Base-by-base conservation (phyloP, 2,888 invertebrate genomes). In the Megalurothrips usitatus region DNA sequence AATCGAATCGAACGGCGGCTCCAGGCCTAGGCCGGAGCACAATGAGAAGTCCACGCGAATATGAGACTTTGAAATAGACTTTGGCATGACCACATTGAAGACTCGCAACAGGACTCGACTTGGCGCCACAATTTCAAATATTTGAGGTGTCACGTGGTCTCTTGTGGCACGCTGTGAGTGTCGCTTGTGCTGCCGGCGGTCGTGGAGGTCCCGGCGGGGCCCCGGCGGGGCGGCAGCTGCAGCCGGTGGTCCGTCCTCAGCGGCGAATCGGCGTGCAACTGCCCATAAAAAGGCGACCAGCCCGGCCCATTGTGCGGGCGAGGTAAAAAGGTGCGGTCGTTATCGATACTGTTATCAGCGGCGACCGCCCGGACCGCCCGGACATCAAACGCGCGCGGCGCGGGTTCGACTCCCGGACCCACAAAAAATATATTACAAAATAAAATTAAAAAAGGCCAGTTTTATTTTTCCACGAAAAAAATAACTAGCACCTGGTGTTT, bases 241-340 rank as follows among this genome's bases (percentile, higher is more conserved):
- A n/a, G 10, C 23, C 23, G 68, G 68, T 26, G 68, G 68, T 23
- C 26, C 26, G 23, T 10, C 23, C n/a, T 11, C n/a, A 6, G n/a
- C 11, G 3, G 10, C 10, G 26, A 23, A n/a, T n/a, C 11, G 12
- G 68, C 23, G 68, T 75, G 68, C 68, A 75, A 75, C 68, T 75
- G 68, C 23, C 68, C 68, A 75, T 75, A 75, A 75, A 75, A 75
- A 75, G 68, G 68, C 68, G 68, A 23, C 68, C 68, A 0, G 68
- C 23, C 68, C 14, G 52, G 68, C 26, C 68, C 26, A 26, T 75
- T 75, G 68, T 75, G 68, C n/a, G n/a, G 52, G 14, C 68, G 58
- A 10, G 58, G 14, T 75, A 75, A 75, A 75, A 26, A 75, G 68
- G 23, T 75, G 68, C 68, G 68, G 68, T 75, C 68, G 68, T 75